Base-by-base conservation (phyloP, 2,113 vertebrate species). In the Rhinichthys klamathensis region DNA sequence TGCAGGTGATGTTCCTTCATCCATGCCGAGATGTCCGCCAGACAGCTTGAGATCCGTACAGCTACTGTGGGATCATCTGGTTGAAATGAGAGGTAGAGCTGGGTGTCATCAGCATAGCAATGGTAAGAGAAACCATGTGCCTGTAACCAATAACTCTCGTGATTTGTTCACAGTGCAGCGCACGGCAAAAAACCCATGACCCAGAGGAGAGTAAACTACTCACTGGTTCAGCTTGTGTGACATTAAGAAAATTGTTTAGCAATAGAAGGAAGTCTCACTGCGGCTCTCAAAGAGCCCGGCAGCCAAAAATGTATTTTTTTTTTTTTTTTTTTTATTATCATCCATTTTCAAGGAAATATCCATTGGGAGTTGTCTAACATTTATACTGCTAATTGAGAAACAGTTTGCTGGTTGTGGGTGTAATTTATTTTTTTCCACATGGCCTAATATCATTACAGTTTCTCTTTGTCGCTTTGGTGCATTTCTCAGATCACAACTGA, bases 91-190 rank as follows among this genome's bases (percentile, higher is more conserved):
- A n/a, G n/a, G n/a, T n/a, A n/a, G n/a, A n/a, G n/a, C n/a, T n/a
- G n/a, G n/a, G n/a, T n/a, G n/a, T n/a, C n/a, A n/a, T n/a, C n/a
- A n/a, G n/a, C n/a, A n/a, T n/a, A n/a, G n/a, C n/a, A n/a, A n/a
- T n/a, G n/a, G n/a, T n/a, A n/a, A n/a, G n/a, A n/a, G n/a, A n/a
- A n/a, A n/a, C n/a, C n/a, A n/a, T n/a, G n/a, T n/a, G n/a, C n/a
- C n/a, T n/a, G n/a, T n/a, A n/a, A n/a, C n/a, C n/a, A n/a, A n/a
- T 83, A 83, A 58, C 49, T 51, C 80, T 82, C 56, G 44, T 30
- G n/a, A 51, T 49, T 46, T 18, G 1, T n/a, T 6, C 80, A 35
- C 32, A 82, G 79, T 23, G n/a, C 35, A 12, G 38, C 58, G 10
- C 41, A 5, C 11, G 23, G 56, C 15, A 44, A 44, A 10, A 58